A percentile compares a stretch with the other conserved stretches of the same genome.
Evolutionary conservation across 2,888 invertebrate genomes (phyloP).

Genomic region (Tachystola acroxantha): DNA sequence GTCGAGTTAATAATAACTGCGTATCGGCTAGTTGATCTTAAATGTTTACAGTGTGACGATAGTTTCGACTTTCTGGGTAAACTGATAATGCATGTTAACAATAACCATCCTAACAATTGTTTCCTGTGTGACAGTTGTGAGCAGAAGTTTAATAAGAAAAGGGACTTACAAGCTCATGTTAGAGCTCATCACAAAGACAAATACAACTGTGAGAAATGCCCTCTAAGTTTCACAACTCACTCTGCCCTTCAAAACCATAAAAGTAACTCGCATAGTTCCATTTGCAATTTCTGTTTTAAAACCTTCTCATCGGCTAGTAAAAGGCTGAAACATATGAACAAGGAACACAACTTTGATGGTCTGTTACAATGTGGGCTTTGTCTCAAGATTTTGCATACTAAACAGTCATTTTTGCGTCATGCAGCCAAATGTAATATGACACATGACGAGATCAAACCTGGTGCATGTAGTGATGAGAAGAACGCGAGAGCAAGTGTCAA

Average conservation of each 20-base stretch:
- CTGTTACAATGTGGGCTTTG: conserved; percentile 48
- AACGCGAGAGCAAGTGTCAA: conserved; percentile 35
- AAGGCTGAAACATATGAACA: conserved; percentile 49
- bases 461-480: conserved; percentile 21
- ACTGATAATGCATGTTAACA: conserved; percentile 50
- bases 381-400: conserved; percentile 39
- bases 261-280: conserved; percentile 39
- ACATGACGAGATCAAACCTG: conserved; percentile 6
- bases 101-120: conserved; percentile 34
- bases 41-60: conserved; percentile 46
- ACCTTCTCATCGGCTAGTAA: conserved; percentile 40
- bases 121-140: conserved; percentile 42
- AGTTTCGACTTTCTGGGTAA: conserved; percentile 37
- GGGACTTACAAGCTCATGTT: conserved; percentile 43
- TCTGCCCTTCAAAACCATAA: conserved; percentile 41
- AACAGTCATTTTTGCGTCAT: conserved; percentile 47
- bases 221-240: conserved; percentile 30
- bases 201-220: conserved; percentile 44
- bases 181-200: conserved; percentile 39
- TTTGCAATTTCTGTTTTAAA: conserved; percentile 53
- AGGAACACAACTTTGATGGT: conserved; percentile 34
- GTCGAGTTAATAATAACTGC: conserved; percentile 34
- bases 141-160: conserved; percentile 45
- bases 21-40: conserved; percentile 46
- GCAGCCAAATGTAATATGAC: conserved; percentile 37